Conservation (phyloP, 2,797 vertebrate species). For the Gorsachius magnificus region DNA sequence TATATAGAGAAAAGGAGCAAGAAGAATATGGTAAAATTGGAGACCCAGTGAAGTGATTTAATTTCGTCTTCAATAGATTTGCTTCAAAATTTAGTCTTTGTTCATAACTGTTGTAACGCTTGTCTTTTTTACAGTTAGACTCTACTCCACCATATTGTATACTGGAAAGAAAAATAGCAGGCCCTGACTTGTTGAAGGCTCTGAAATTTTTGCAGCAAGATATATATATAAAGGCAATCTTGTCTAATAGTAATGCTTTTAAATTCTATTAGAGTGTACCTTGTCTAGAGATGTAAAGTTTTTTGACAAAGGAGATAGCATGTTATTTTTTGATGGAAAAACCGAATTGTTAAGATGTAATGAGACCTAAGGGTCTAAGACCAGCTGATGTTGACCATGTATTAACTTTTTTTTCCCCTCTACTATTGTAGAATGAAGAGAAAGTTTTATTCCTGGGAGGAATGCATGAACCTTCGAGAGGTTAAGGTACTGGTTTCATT, state of each 20-base stretch:
- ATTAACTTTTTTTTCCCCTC: not conserved
- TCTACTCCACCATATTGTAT: not conserved
- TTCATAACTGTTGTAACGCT: not conserved
- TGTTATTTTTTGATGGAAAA: not conserved
- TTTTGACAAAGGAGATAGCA: not conserved
- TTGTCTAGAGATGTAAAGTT: not conserved
- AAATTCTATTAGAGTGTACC: not conserved
- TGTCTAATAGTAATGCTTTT: not conserved
- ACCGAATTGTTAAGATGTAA: not conserved
- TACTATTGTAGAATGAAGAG: conserved; percentile 90
- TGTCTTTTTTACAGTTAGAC: not conserved
- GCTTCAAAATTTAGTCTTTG: not conserved
- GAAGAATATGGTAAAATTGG: not conserved
- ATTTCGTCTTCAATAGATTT: not conserved
- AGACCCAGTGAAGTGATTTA: not conserved
- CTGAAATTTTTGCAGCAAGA: not conserved
- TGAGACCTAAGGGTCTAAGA: not conserved
- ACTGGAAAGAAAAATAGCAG: not conserved
- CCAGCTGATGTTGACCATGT: not conserved
- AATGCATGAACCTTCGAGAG: conserved; percentile 97
- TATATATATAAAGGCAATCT: not conserved
- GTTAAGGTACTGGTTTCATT: conserved; percentile 85
- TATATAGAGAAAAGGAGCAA: not conserved
- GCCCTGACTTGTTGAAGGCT: not conserved
- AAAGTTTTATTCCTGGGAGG: conserved; percentile 98